Percentiles rank a stretch among this genome's conserved stretches.
These are phyloP conservation scores for Labeo catla DNA, from an alignment of 2,113 vertebrate genomes.

Conservation along the genomic window DNA sequence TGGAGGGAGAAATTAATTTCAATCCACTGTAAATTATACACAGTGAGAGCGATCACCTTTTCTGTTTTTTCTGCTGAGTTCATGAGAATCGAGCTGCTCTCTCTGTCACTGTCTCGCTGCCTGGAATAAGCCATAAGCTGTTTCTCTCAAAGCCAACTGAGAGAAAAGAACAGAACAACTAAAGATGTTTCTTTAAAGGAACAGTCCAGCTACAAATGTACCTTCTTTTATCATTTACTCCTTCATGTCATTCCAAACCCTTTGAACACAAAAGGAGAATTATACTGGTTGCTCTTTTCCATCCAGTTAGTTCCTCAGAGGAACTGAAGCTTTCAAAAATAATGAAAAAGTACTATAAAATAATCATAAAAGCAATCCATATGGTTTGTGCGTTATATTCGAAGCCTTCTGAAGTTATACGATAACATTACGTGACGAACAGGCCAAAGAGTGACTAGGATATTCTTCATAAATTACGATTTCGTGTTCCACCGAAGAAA, in stretches of 20 bases:
- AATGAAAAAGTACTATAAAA: not conserved
- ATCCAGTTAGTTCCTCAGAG: not conserved
- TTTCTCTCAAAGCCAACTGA: conserved; percentile 33
- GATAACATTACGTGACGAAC: not conserved
- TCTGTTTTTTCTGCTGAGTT: conserved; percentile 59
- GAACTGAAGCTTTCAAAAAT: not conserved
- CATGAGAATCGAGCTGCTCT: conserved; percentile 51
- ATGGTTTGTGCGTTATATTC: not conserved
- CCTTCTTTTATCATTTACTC: not conserved
- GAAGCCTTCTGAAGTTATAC: not conserved
- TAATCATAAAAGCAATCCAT: not conserved
- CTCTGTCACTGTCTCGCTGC: conserved; percentile 49
- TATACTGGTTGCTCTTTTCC: not conserved
- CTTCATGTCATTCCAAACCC: not conserved
- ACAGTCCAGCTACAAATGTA: not conserved
- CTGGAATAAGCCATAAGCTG: conserved; percentile 55
- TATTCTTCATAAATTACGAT: not conserved
- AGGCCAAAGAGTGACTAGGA: not conserved
- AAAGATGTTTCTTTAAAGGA: conserved; percentile 46
- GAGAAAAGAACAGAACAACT: conserved; percentile 50
- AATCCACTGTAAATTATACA: conserved; percentile 56
- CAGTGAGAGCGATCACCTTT: conserved; percentile 49
- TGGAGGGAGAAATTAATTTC: conserved; percentile 53
- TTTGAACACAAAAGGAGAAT: not conserved
- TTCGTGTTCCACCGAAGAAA: not conserved